A percentile compares a stretch with the other conserved stretches of the same genome.
These are phyloP conservation scores for Lycia hirtaria DNA, from an alignment of 2,888 invertebrate genomes.

Conservation along the genomic window DNA sequence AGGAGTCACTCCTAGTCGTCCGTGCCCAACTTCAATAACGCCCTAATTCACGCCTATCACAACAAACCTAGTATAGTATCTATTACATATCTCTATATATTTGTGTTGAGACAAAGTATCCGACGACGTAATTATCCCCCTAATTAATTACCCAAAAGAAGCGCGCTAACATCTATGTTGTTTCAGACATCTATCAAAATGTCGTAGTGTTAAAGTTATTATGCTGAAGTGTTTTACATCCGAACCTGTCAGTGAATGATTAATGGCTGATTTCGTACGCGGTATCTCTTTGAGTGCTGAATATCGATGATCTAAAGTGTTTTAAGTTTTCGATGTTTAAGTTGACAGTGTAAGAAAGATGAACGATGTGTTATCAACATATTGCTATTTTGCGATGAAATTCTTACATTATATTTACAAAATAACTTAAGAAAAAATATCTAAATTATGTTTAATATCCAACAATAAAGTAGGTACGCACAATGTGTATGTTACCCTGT, in stretches of 20 bases:
- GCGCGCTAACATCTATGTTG: constrained; percentile 64
- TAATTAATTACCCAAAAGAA: constrained; percentile 46
- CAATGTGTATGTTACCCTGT: too few species aligned
- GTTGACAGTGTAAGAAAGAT: constrained; percentile 7
- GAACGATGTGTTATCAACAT: constrained; percentile 12
- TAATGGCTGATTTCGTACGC: constrained; percentile 73
- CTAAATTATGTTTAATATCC: too few species aligned
- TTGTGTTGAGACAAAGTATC: too few species aligned
- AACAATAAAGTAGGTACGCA: too few species aligned
- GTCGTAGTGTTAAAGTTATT: constrained; percentile 71
- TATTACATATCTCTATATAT: too few species aligned
- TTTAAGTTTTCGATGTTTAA: constrained; percentile 13
- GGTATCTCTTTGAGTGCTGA: constrained; percentile 52
- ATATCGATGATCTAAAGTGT: constrained; percentile 20
- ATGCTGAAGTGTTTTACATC: constrained; percentile 73
- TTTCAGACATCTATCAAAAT: constrained; percentile 65
- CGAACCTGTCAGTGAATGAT: constrained; percentile 77
- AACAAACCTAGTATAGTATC: constrained; percentile 2
- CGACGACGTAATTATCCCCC: constrained; percentile 30
- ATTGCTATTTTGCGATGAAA: not conserved
- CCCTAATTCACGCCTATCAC: not conserved
- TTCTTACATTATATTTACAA: too few species aligned
- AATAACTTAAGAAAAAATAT: too few species aligned
- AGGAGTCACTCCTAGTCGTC: too few species aligned
- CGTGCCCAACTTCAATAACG: not conserved